Conservation (phyloP, 2,113 vertebrate genomes). For the Micronycteris hirsuta region DNA sequence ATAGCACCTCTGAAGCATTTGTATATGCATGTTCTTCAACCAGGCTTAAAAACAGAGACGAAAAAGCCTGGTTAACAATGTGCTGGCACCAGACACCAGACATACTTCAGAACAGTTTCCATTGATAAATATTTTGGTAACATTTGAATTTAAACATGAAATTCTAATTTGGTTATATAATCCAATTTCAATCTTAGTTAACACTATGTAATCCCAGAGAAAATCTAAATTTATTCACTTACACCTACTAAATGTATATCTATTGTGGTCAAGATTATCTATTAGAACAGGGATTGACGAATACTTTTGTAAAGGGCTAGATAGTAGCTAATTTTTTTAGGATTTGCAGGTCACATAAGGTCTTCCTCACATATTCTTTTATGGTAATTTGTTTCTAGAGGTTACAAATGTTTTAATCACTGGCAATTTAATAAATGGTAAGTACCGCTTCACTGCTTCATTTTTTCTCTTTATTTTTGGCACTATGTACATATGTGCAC, state of each 20-base stretch:
- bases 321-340: background rate
- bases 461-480: background rate
- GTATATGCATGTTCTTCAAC: background rate
- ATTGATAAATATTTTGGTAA: slow-evolving; percentile 51
- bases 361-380: background rate
- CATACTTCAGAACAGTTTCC: background rate
- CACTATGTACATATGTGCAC: background rate
- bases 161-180: slow-evolving; percentile 48
- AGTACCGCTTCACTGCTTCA: background rate
- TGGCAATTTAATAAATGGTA: background rate
- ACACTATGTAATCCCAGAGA: slow-evolving; percentile 28
- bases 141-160: slow-evolving; percentile 18
- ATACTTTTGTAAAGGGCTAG: background rate
- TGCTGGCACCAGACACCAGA: background rate
- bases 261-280: background rate
- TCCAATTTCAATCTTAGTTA: slow-evolving; percentile 61
- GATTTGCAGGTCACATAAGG: background rate
- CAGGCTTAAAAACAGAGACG: background rate
- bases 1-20: background rate
- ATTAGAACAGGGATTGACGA: background rate
- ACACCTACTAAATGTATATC: background rate
- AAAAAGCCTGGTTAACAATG: background rate
- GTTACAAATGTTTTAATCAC: background rate
- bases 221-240: slow-evolving; percentile 44
- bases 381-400: background rate